Conservation (phyloP, 2,888 invertebrate genomes). For the Malachius bipustulatus region DNA sequence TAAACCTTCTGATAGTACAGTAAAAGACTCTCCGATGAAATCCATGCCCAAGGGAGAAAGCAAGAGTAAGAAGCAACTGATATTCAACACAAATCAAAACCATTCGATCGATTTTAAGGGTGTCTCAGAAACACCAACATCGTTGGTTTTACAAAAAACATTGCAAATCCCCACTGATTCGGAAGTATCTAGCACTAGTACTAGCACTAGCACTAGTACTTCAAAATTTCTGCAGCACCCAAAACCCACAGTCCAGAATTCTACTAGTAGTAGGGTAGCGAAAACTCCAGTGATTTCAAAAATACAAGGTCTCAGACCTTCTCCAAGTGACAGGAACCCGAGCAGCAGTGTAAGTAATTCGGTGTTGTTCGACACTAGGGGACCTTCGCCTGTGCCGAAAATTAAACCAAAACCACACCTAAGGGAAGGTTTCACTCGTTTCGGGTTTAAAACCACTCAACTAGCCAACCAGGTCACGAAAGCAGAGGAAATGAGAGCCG, state of each 20-base stretch:
- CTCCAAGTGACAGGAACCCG: background rate
- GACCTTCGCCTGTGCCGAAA: constrained; percentile 12
- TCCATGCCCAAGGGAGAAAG: background rate
- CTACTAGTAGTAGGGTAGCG: too few species aligned
- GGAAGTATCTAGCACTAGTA: background rate
- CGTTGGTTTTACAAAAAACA: background rate
- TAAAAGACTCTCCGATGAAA: background rate
- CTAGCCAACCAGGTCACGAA: constrained; percentile 12
- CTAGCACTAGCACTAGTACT: background rate
- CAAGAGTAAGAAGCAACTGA: constrained; percentile 5
- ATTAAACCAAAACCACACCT: background rate
- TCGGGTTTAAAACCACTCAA: constrained; percentile 21
- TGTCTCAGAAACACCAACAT: background rate
- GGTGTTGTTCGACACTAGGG: too few species aligned
- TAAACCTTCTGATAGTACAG: constrained; percentile 19
- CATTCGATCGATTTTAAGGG: constrained; percentile 6
- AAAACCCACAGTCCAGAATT: background rate
- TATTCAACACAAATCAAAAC: constrained; percentile 5
- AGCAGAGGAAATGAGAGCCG: constrained; percentile 21
- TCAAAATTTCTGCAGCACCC: constrained; percentile 1
- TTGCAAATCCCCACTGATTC: background rate
- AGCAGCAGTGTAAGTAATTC: constrained; percentile 10
- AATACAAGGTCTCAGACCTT: background rate
- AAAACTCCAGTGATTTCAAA: too few species aligned
- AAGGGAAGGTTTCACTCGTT: constrained; percentile 14